Percentiles rank a stretch among this genome's conserved stretches.
Conservation (phyloP, 2,888 invertebrate species). For the Vanessa cardui region DNA sequence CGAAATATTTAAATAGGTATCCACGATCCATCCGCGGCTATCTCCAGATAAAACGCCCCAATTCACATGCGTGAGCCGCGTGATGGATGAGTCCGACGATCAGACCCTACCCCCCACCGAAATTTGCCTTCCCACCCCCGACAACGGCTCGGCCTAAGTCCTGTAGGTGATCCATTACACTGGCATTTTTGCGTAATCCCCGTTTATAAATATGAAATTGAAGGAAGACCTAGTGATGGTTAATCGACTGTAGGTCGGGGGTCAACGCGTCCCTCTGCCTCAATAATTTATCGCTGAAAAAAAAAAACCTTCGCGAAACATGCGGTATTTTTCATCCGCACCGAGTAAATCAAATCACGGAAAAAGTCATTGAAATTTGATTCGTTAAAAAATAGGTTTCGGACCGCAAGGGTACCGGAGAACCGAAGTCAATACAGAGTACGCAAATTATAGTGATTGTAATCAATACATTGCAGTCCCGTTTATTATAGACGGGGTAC, state of each 20-base stretch:
- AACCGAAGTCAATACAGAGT: constrained; percentile 41
- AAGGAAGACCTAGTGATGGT: constrained; percentile 80
- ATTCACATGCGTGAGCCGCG: constrained; percentile 81
- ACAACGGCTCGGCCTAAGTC: constrained; percentile 70
- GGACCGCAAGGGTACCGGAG: constrained; percentile 42
- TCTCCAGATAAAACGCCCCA: constrained; percentile 81
- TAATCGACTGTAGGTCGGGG: constrained; percentile 82
- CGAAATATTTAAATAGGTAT: constrained; percentile 80
- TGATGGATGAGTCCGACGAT: constrained; percentile 82
- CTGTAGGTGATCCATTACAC: constrained; percentile 82
- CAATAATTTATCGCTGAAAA: constrained; percentile 68
- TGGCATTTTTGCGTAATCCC: constrained; percentile 82
- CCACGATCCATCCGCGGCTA: constrained; percentile 70
- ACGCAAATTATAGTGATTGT: constrained; percentile 54
- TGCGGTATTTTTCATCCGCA: constrained; percentile 30
- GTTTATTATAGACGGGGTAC: constrained; percentile 65
- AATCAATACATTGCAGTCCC: constrained; percentile 50
- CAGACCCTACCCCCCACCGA: constrained; percentile 77
- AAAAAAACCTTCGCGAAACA: constrained; percentile 50
- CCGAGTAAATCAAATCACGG: constrained; percentile 36
- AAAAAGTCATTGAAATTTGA: constrained; percentile 35
- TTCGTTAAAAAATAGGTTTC: constrained; percentile 36
- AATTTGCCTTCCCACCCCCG: constrained; percentile 74
- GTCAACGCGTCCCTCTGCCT: constrained; percentile 66
- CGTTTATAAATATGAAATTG: constrained; percentile 83